Base-by-base conservation (phyloP, 2,888 invertebrate species). In the Monochamus alternatus region DNA sequence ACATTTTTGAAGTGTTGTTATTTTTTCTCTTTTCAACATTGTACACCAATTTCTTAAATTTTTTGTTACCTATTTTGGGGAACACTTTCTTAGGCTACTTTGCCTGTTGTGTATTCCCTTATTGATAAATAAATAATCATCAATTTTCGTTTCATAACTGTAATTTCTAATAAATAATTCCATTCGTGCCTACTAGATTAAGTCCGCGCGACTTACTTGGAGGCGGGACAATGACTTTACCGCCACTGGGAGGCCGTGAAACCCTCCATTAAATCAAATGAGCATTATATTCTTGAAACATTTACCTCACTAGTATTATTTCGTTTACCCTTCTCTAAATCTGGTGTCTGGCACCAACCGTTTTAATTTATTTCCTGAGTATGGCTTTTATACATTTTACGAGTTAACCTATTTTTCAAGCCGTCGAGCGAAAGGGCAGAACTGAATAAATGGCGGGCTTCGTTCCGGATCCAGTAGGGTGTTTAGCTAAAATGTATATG, bases 311-410 rank as follows among this genome's bases (percentile, higher is more conserved):
- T 66, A 66, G 52, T 32, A 52, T 52, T 55, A 52, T 52, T 51
- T 55, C 66, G 14, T 30, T 38, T 66, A 31, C 66, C 66, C 66
- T 66, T 22, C 30, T 66, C 55, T 51, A n/a, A 66, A 66, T 66
- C 66, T 55, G 66, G 66, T 66, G 55, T 31, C 30, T 52, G 55
- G 52, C 52, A 52, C 14, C 44, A n/a, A 52, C 31, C 31, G 52
- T 10, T 66, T 66, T 66, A 66, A 66, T 66, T 66, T 66, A 66
- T 66, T 52, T 66, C 14, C n/a, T 52, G 66, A 32, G 31, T 32
- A 66, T 60, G 66, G 32, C 51, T 66, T 66, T 66, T 66, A 51
- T 66, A 66, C n/a, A 66, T 66, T 66, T 66, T 55, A 66, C 30
- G 31, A 55, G 52, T 52, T 66, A 55, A 55, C 55, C 55, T 32